Base-by-base conservation (phyloP, 2,113 vertebrate genomes). In the Trogon melanurus region DNA sequence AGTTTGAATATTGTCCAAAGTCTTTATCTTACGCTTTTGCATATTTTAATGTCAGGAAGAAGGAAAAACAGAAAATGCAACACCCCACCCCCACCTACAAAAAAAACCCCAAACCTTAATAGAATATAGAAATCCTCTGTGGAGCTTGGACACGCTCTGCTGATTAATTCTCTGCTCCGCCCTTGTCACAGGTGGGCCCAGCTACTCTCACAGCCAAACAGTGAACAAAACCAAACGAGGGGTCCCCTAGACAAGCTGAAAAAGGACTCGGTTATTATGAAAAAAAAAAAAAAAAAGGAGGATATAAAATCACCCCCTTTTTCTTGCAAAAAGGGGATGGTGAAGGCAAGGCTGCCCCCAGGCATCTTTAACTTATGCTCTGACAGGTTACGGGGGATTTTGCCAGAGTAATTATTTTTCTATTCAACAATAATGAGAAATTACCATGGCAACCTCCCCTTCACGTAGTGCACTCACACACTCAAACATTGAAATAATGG, bases 361-460 rank as follows among this genome's bases (percentile, higher is more conserved):
- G 79, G 98, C 98, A 98, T 98, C 97, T 97, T 98, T 98, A 98
- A 98, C 98, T 98, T 98, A 93, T 97, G 97, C 97, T 96, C 97
- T 98, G 98, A 98, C 98, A 98, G 98, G 98, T 98, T 98, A 98
- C 25, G 76, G 97, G 97, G 97, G 97, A 98, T 98, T 98, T 98
- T 98, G 97, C 98, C 98, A 98, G 96, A 98, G 98, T 98, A 98
- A 98, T 98, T 98, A 98, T 98, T 98, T 98, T 98, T 98, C 98
- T 97, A 98, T 98, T 98, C 98, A 97, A 98, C 98, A 98, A 98
- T 98, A 98, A 98, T 98, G 98, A 98, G 98, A 98, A 98, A 98
- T 98, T 98, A 98, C 98, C 98, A 98, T 98, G 98, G 98, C 97
- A 98, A 98, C 98, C 97, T 97, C 94, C 91, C 92, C 96, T 97